These are phyloP conservation scores for Macrosiphum euphorbiae DNA, from an alignment of 2,888 invertebrate genomes.

Conservation along the genomic window DNA sequence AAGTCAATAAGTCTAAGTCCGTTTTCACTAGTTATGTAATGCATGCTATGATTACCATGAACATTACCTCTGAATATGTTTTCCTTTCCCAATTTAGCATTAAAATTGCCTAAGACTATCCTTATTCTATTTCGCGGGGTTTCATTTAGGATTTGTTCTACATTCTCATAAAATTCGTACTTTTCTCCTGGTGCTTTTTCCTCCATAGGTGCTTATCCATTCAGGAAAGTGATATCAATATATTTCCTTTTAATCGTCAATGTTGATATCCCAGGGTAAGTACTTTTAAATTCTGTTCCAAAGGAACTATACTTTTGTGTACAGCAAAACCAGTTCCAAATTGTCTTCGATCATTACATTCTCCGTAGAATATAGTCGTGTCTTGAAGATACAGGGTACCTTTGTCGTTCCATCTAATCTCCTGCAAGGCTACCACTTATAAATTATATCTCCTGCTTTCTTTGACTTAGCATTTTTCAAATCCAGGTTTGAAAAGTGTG, in stretches of 20 bases:
- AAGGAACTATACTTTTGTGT: neutral
- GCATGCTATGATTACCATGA: slow-evolving; percentile 3
- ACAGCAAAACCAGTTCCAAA: slow-evolving; percentile 39
- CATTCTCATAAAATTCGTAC: slow-evolving; percentile 24
- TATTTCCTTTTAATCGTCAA: neutral
- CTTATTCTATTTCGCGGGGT: neutral
- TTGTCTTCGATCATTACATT: slow-evolving; percentile 28
- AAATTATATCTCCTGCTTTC: too few relatives aligned
- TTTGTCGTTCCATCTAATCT: neutral
- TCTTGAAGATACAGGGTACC: slow-evolving; percentile 1
- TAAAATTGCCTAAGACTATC: slow-evolving; percentile 8
- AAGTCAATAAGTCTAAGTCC: slow-evolving; percentile 3
- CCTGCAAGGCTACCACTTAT: too few relatives aligned
- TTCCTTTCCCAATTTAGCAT: neutral
- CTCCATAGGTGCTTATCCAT: slow-evolving; percentile 6
- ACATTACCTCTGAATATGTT: too few relatives aligned
- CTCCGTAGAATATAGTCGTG: slow-evolving; percentile 14
- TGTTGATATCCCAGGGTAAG: slow-evolving; percentile 15
- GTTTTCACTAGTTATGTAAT: slow-evolving; percentile 10
- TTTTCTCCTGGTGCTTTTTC: slow-evolving; percentile 8
- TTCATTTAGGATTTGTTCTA: slow-evolving; percentile 8
- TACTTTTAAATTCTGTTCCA: slow-evolving; percentile 35
- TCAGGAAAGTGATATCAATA: neutral
- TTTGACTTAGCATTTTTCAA: neutral
- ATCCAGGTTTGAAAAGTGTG: neutral